A percentile compares a stretch with the other conserved stretches of the same genome.
phyloP scores from a whole-genome alignment of 2,113 vertebrate species.

The Lates calcarifer region DNA sequence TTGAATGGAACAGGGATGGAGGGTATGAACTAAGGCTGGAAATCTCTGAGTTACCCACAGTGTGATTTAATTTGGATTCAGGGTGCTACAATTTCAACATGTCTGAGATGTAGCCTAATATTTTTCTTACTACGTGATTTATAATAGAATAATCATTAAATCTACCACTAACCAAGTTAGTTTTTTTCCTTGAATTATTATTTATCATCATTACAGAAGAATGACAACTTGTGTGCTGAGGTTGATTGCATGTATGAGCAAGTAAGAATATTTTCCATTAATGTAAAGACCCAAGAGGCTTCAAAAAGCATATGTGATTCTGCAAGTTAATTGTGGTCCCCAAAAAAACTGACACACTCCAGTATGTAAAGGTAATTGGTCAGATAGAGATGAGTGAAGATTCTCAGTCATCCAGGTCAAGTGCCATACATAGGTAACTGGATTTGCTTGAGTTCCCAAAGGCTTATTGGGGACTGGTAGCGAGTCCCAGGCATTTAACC shows the following conservation, averaged over 20 bases:
- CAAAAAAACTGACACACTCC: neutral
- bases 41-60: neutral
- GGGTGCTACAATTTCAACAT: neutral
- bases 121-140: neutral
- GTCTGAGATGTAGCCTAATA: neutral
- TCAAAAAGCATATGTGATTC: neutral
- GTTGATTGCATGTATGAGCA: neutral
- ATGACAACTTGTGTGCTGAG: neutral
- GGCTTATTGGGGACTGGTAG: too few relatives aligned
- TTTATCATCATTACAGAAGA: neutral
- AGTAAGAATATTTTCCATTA: neutral
- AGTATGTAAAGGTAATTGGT: neutral
- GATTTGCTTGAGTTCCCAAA: too few relatives aligned
- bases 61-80: conserved; percentile 16
- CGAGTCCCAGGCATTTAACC: too few relatives aligned
- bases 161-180: neutral
- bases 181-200: neutral
- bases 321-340: neutral
- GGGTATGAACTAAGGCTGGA: neutral
- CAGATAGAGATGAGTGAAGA: neutral
- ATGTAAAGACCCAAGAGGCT: neutral
- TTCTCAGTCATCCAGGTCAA: too few relatives aligned
- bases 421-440: too few relatives aligned
- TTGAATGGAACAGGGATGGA: neutral
- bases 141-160: neutral